Percentiles rank a stretch among this genome's conserved stretches.
These are phyloP conservation scores for Entomobrya multifasciata DNA, from an alignment of 2,888 invertebrate genomes.

Conservation along the genomic window DNA sequence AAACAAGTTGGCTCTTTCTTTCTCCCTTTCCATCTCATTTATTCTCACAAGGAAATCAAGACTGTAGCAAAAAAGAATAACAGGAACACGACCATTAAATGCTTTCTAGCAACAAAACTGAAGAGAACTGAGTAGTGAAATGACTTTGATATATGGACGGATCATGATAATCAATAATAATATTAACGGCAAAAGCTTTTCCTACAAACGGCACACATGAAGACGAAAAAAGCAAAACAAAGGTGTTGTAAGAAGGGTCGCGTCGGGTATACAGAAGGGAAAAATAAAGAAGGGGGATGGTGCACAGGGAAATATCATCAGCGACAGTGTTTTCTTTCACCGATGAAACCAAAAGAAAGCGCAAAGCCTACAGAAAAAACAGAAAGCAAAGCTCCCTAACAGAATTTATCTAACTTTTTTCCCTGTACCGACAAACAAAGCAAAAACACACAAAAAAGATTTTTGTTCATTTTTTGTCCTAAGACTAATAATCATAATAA, in stretches of 20 bases:
- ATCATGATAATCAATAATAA: constrained; percentile 74
- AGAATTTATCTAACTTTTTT: no score
- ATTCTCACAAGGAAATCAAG: constrained; percentile 72
- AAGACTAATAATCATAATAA: no score
- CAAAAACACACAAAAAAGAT: no score
- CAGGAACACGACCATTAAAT: constrained; percentile 66
- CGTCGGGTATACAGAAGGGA: no score
- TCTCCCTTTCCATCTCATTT: no score
- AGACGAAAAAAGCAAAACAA: neutral
- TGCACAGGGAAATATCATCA: neutral
- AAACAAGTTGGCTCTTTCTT: constrained; percentile 54
- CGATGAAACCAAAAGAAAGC: no score
- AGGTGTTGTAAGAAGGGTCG: neutral
- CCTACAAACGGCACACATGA: neutral
- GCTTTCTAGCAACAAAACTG: constrained; percentile 45
- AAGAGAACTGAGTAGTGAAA: no score
- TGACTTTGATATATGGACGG: constrained; percentile 74
- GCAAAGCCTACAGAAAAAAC: no score
- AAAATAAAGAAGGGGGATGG: constrained; percentile 1
- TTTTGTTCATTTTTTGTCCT: no score
- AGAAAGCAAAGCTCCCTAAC: no score
- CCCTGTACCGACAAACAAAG: no score
- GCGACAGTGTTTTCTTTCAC: neutral
- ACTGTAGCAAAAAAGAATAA: no score
- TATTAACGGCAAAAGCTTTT: constrained; percentile 51